These are phyloP conservation scores for Electrona antarctica DNA, from an alignment of 2,113 vertebrate species.

Conservation along the genomic window DNA sequence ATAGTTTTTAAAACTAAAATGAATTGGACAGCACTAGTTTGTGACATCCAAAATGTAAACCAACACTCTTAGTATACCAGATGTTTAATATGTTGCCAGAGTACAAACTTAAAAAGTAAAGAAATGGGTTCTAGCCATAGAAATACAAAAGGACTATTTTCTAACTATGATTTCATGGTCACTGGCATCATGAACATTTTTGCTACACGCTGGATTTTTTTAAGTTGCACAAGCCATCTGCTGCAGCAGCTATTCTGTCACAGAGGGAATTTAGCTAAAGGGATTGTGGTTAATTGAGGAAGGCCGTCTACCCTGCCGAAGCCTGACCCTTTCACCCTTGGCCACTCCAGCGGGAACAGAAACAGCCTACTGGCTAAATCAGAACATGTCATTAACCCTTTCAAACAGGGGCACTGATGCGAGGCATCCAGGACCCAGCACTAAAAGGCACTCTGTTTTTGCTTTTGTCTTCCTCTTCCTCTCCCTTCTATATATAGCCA, in stretches of 20 bases:
- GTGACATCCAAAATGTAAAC: too few species aligned
- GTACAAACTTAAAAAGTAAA: too few species aligned
- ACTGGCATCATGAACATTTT: too few species aligned
- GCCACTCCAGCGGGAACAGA: slow-evolving; percentile 25
- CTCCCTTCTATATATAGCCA: slow-evolving; percentile 59
- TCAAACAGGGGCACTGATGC: slow-evolving; percentile 2
- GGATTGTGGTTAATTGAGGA: slow-evolving; percentile 45
- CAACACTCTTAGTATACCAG: too few species aligned
- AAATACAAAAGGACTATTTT: too few species aligned
- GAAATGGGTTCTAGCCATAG: too few species aligned
- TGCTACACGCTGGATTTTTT: too few species aligned
- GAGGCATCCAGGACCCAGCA: slow-evolving; percentile 4
- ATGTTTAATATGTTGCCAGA: too few species aligned
- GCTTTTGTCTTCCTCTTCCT: slow-evolving; percentile 37
- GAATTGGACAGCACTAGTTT: too few species aligned
- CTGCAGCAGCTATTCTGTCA: slow-evolving; percentile 25
- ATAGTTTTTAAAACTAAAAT: too few species aligned
- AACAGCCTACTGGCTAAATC: slow-evolving; percentile 27
- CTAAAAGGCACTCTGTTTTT: slow-evolving; percentile 27
- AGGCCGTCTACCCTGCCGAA: slow-evolving; percentile 19
- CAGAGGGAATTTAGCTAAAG: slow-evolving; percentile 37
- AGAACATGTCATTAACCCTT: slow-evolving; percentile 43
- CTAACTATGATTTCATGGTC: too few species aligned
- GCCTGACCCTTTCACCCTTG: background rate
- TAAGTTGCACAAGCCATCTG: background rate